Conservation (phyloP, 2,113 vertebrate genomes). For the Epinephelus cyanopodus region DNA sequence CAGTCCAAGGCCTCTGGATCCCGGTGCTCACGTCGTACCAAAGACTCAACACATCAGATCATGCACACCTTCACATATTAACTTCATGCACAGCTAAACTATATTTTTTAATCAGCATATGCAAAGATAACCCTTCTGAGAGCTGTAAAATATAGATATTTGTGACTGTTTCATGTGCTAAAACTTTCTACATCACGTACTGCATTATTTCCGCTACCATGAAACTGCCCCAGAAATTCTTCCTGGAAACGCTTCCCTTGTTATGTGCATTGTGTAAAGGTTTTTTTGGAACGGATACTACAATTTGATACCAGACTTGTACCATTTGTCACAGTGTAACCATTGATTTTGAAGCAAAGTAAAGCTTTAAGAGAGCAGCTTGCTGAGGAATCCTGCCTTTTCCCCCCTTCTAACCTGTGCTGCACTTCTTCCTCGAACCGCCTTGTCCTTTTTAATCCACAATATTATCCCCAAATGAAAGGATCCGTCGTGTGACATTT, state of each 20-base stretch:
- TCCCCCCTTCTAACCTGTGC: background rate
- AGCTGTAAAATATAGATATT: slow-evolving; percentile 58
- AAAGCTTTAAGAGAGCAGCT: slow-evolving; percentile 22
- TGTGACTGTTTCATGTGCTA: slow-evolving; percentile 64
- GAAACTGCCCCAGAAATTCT: background rate
- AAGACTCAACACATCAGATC: slow-evolving; percentile 74
- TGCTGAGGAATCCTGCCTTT: slow-evolving; percentile 22
- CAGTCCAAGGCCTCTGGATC: slow-evolving; percentile 57
- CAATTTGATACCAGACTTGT: slow-evolving; percentile 64
- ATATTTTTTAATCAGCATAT: slow-evolving; percentile 72
- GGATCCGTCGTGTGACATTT: slow-evolving; percentile 31
- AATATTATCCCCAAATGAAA: slow-evolving; percentile 37
- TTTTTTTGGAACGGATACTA: slow-evolving; percentile 33
- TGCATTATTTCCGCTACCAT: slow-evolving; percentile 16
- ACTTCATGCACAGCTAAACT: slow-evolving; percentile 45
- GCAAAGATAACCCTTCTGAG: slow-evolving; percentile 67
- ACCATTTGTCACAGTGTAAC: slow-evolving; percentile 13
- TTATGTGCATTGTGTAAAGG: slow-evolving; percentile 26
- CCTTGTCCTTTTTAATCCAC: slow-evolving; percentile 18
- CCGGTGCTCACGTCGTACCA: slow-evolving; percentile 79
- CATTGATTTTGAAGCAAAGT: slow-evolving; percentile 31
- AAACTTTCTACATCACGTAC: slow-evolving; percentile 30
- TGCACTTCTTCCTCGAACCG: slow-evolving; percentile 20
- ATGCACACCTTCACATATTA: slow-evolving; percentile 21
- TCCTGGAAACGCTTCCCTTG: slow-evolving; percentile 6